Conservation (phyloP, 2,888 invertebrate species). For the Dryocosmus kuriphilus region DNA sequence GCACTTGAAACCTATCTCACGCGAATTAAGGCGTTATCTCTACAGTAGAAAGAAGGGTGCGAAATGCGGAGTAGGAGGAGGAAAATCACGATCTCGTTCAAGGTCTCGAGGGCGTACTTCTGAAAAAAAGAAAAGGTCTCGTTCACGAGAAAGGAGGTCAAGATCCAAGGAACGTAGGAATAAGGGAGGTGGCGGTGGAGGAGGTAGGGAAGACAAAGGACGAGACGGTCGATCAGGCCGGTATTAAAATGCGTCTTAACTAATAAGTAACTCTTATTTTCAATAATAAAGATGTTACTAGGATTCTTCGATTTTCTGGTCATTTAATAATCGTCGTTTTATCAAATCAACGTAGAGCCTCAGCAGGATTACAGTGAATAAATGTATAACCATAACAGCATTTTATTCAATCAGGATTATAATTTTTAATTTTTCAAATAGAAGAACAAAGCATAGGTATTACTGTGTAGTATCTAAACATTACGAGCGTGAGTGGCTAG, state of each 20-base stretch:
- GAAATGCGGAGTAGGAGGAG: conserved; percentile 72
- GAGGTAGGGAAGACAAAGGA: conserved; percentile 73
- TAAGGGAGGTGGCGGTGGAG: conserved; percentile 64
- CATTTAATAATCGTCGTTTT: no score
- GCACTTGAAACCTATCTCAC: conserved; percentile 99
- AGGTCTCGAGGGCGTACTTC: conserved; percentile 76
- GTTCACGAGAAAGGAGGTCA: conserved; percentile 75
- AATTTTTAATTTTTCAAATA: not conserved
- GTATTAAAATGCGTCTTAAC: conserved; percentile 71
- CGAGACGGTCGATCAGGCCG: conserved; percentile 79
- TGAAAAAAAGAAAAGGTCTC: conserved; percentile 75
- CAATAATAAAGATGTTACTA: no score
- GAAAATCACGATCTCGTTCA: conserved; percentile 81
- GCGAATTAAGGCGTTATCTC: conserved; percentile 92
- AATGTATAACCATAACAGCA: no score
- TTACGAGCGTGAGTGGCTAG: not conserved
- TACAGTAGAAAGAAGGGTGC: conserved; percentile 85
- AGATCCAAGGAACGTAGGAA: conserved; percentile 73
- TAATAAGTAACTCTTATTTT: not conserved
- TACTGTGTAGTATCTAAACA: not conserved
- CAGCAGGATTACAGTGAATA: no score
- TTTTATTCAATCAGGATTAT: no score
- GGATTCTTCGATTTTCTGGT: no score
- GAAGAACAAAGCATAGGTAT: not conserved
- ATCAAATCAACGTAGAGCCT: no score